phyloP scores from a whole-genome alignment of 2,888 invertebrate species.

The Odontomyia ornata region DNA sequence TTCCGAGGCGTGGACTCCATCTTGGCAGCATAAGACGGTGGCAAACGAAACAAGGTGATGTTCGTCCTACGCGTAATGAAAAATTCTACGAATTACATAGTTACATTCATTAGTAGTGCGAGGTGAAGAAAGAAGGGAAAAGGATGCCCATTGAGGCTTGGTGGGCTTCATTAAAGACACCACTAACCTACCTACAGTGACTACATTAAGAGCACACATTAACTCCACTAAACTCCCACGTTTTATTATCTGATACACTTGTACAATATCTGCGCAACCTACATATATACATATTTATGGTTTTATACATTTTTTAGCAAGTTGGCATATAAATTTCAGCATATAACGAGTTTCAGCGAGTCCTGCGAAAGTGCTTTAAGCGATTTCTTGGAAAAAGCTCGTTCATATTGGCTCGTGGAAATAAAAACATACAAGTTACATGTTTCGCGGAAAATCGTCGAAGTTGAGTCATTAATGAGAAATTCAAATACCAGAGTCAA shows the following conservation, averaged over 20 bases:
- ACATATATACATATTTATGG: background rate
- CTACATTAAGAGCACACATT: background rate
- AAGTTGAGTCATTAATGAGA: background rate
- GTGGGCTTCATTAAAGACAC: background rate
- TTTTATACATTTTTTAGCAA: background rate
- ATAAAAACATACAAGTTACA: background rate
- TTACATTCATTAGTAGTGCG: background rate
- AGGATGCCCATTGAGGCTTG: constrained; percentile 3
- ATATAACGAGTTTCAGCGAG: background rate
- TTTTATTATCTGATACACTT: background rate
- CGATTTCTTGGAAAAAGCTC: background rate
- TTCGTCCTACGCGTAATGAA: background rate
- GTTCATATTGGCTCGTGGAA: background rate
- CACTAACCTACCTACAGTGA: background rate
- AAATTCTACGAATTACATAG: background rate
- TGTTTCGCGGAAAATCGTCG: background rate
- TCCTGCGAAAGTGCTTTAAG: background rate
- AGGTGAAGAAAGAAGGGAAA: background rate
- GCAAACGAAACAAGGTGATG: background rate
- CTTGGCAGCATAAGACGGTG: background rate
- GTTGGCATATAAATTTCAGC: background rate
- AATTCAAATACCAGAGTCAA: background rate
- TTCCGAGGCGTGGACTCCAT: background rate
- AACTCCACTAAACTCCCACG: background rate
- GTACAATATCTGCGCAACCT: background rate